These are phyloP conservation scores for Bombus consobrinus DNA, from an alignment of 1,140 invertebrate species.

Conservation along the genomic window DNA sequence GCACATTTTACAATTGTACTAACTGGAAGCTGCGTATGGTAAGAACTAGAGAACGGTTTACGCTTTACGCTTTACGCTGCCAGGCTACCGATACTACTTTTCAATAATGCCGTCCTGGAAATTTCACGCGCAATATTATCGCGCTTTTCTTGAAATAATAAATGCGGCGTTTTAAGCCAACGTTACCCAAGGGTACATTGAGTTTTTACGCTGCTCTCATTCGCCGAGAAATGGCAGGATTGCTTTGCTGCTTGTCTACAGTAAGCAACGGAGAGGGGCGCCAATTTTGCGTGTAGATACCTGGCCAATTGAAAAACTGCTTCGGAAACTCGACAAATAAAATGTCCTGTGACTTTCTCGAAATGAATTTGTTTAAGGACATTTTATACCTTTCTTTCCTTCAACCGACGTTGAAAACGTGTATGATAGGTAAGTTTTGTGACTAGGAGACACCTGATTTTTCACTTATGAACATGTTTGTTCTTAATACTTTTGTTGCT, in stretches of 20 bases:
- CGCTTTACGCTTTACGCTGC: neutral
- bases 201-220: neutral
- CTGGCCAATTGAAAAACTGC: too few relatives aligned
- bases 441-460: too few relatives aligned
- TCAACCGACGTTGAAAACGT: too few relatives aligned
- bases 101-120: neutral
- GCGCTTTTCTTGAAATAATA: constrained; percentile 24
- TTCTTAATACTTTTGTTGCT: too few relatives aligned
- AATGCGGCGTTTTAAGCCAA: neutral
- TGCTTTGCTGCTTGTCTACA: neutral
- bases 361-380: too few relatives aligned
- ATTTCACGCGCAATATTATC: constrained; percentile 33
- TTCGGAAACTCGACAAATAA: too few relatives aligned
- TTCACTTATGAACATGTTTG: too few relatives aligned
- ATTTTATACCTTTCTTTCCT: too few relatives aligned
- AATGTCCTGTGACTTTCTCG: too few relatives aligned
- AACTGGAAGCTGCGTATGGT: neutral
- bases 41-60: neutral
- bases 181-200: neutral
- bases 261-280: neutral
- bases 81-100: neutral
- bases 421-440: too few relatives aligned
- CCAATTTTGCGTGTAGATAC: neutral
- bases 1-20: constrained; percentile 14
- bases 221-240: neutral